Conservation (phyloP, 2,797 vertebrate genomes). For the Spondyliosoma cantharus region DNA sequence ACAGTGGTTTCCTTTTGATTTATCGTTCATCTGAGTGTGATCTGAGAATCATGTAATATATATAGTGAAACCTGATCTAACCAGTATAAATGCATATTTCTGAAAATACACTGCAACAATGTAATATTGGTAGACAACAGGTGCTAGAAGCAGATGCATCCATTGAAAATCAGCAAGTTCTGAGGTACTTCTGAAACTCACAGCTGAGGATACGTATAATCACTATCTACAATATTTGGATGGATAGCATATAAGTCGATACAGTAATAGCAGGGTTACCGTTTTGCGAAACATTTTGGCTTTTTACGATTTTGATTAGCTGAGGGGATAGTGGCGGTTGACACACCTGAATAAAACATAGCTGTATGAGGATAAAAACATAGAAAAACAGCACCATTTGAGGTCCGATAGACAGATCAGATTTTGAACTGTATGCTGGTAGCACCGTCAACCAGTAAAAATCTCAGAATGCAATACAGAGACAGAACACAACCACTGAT, state of each 20-base stretch:
- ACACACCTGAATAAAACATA: slow-evolving; percentile 81
- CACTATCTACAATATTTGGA: slow-evolving; percentile 83
- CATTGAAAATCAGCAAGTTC: slow-evolving; percentile 71
- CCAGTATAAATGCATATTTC: slow-evolving; percentile 78
- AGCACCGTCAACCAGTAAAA: slow-evolving; percentile 87
- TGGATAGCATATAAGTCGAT: slow-evolving; percentile 79
- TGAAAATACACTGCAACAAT: slow-evolving; percentile 73
- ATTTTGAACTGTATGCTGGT: slow-evolving; percentile 86
- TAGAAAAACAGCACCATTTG: slow-evolving; percentile 90
- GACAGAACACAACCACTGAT: slow-evolving; percentile 80
- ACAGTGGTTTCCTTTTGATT: slow-evolving; percentile 66
- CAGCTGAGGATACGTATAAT: slow-evolving; percentile 74
- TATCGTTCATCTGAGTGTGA: slow-evolving; percentile 56
- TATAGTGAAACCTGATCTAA: slow-evolving; percentile 74
- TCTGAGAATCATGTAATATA: slow-evolving; percentile 51
- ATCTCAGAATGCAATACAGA: slow-evolving; percentile 81
- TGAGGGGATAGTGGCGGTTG: slow-evolving; percentile 74
- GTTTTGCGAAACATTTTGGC: slow-evolving; percentile 76
- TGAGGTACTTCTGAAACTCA: slow-evolving; percentile 83
- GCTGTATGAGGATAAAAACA: slow-evolving; percentile 82
- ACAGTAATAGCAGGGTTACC: slow-evolving; percentile 76
- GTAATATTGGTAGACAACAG: slow-evolving; percentile 66
- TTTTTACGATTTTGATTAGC: slow-evolving; percentile 77
- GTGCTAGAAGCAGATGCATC: slow-evolving; percentile 76
- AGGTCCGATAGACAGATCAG: slow-evolving; percentile 86